These are phyloP conservation scores for Lichenostomus cassidix DNA, from an alignment of 2,113 vertebrate species.

Conservation along the genomic window DNA sequence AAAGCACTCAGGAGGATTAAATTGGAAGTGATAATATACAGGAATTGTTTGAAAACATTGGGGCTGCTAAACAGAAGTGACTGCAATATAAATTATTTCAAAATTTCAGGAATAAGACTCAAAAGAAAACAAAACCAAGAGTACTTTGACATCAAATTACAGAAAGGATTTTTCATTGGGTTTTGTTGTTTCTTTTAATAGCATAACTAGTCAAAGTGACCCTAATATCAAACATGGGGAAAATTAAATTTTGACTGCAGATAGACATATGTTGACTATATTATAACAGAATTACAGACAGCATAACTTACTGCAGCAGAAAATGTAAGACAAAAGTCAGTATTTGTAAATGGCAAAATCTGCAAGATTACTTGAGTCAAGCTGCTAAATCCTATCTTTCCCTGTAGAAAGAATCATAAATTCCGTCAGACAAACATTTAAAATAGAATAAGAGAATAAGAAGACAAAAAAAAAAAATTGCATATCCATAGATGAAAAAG, in stretches of 20 bases:
- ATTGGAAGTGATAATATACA: not conserved
- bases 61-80: not conserved
- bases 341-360: slow-evolving; percentile 1
- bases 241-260: slow-evolving; percentile 6
- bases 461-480: not conserved
- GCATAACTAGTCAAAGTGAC: not conserved
- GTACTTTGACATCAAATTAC: not conserved
- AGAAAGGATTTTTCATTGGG: not conserved
- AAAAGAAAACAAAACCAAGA: not conserved
- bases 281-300: not conserved
- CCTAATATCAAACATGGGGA: not conserved
- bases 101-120: not conserved
- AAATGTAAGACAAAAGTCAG: slow-evolving; percentile 14
- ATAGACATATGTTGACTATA: not conserved
- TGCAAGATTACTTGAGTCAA: not conserved
- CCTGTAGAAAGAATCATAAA: not conserved
- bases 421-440: not conserved
- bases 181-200: slow-evolving; percentile 8
- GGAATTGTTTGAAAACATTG: not conserved
- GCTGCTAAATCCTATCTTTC: not conserved
- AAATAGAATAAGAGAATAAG: not conserved
- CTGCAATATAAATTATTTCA: not conserved
- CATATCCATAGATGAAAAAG: not conserved
- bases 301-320: not conserved
- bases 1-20: not conserved